phyloP scores from a whole-genome alignment of 2,113 vertebrate species.

The Panthera leo region DNA sequence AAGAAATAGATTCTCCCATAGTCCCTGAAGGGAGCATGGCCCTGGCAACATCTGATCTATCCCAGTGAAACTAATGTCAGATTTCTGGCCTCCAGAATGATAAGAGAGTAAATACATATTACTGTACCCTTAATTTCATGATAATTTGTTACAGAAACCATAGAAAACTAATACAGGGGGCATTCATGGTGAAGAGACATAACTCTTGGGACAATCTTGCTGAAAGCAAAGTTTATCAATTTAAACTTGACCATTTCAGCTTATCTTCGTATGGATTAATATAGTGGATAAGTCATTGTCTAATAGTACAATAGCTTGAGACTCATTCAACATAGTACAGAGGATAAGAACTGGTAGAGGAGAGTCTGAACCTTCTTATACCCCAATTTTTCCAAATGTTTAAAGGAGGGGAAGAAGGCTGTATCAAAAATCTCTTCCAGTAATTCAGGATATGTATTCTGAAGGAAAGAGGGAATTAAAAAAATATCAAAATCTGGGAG shows the following conservation, averaged over 20 bases:
- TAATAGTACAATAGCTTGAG: not conserved
- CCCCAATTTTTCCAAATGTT: not conserved
- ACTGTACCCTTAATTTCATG: not conserved
- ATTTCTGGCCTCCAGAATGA: not conserved
- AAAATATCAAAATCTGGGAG: not conserved
- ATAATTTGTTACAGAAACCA: not conserved
- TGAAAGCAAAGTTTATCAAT: not conserved
- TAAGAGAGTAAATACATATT: not conserved
- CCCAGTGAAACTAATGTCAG: not conserved
- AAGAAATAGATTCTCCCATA: not conserved
- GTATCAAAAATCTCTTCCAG: not conserved
- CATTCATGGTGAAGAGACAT: not conserved
- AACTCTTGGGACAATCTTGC: not conserved
- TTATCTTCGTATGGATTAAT: not conserved
- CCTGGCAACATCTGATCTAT: not conserved
- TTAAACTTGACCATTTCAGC: not conserved
- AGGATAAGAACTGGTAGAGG: rapidly evolving
- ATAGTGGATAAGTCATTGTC: not conserved
- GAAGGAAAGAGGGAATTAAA: not conserved
- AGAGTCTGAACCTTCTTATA: too few relatives aligned
- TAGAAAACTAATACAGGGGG: not conserved
- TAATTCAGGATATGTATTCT: not conserved
- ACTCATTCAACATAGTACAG: not conserved
- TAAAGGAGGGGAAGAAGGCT: not conserved
- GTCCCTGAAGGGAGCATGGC: rapidly evolving